Evolutionary conservation across 1,140 invertebrate genomes (phyloP).

Genomic region (Theocolax elegans): DNA sequence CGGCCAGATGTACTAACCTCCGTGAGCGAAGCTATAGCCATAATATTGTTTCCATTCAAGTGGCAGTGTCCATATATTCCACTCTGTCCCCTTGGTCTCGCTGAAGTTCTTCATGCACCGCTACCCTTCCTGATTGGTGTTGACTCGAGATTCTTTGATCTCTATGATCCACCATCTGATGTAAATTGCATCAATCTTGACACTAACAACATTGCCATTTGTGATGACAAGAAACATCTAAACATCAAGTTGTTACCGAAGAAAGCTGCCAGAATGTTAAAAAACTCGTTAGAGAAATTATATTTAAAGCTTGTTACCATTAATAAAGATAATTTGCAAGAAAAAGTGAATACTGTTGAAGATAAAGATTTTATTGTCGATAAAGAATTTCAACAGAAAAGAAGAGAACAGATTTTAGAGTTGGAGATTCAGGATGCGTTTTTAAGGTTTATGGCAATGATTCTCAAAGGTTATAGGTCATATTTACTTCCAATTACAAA

Average conservation of each 20-base stretch:
- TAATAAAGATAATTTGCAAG: conserved; percentile 41
- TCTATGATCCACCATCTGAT: conserved; percentile 95
- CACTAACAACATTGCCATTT: conserved; percentile 92
- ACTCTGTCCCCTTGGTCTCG: conserved; percentile 91
- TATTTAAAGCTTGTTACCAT: conserved; percentile 66
- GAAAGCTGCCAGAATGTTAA: conserved; percentile 82
- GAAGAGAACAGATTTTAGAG: conserved; percentile 84
- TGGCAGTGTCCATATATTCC: conserved; percentile 99
- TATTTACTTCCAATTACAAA: conserved; percentile 95
- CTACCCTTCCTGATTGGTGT: conserved; percentile 97
- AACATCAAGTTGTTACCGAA: conserved; percentile 90
- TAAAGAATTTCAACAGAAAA: conserved; percentile 78
- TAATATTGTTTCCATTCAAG: conserved; percentile 97
- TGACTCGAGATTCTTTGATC: conserved; percentile 96
- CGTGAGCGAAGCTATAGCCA: conserved; percentile 98
- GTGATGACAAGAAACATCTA: conserved; percentile 88
- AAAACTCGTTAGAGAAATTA: conserved; percentile 78
- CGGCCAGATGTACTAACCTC: conserved; percentile 94
- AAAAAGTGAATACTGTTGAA: neutral
- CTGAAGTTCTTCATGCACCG: conserved; percentile 93
- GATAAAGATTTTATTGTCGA: conserved; percentile 71
- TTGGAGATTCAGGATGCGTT: conserved; percentile 97
- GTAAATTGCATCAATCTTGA: conserved; percentile 98
- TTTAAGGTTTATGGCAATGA: conserved; percentile 93
- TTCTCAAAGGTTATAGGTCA: conserved; percentile 90